Base-by-base conservation (phyloP, 2,888 invertebrate genomes). In the Coenonympha arcania region DNA sequence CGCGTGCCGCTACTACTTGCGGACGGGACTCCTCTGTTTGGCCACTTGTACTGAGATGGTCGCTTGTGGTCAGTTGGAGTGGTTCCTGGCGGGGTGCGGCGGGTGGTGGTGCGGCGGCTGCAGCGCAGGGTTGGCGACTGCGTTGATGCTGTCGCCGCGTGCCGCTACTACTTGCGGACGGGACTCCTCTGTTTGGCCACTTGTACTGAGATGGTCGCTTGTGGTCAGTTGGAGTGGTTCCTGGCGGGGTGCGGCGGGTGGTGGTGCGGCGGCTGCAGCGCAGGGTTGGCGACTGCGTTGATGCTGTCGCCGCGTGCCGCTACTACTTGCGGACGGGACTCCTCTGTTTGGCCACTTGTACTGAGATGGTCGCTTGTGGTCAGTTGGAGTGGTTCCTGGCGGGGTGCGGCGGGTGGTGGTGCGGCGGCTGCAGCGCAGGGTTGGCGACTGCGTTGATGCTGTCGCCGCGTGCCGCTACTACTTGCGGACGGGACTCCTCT, bases 401-500 rank as follows among this genome's bases (percentile, higher is more conserved):
- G 0, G 84, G 80, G 55, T 63, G 69, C 54, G 56, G 61, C 1
- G 62, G 72, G 2, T 91, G 85, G 6, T 59, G 80, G 55, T 16
- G 69, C 52, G 56, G 61, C 1, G 62, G 72, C 1, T 91, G 85
- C 58, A 95, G 81, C 2, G 95, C 95, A 9, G 95, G 95, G 88
- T 95, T 95, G 16, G 95, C 93, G 1, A 95, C 95, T 0, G 95
- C 95, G 62, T 95, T 95, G 68, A 95, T 95, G 73, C 93, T 93
- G 73, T 93, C 93, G 0, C 94, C 95, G 9, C 94, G 90, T 0
- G 94, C 92, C 0, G 95, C 93, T 54, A 95, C 93, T 56, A 95
- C 91, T 86, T 94, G 90, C 0, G 91, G 90, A 18, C 90, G 64
- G 48, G 87, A 68, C 33, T 85, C 85, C 5, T 84, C 85, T 0